These are phyloP conservation scores for Syngnathus rostellatus DNA, from an alignment of 2,797 vertebrate genomes.

Conservation along the genomic window DNA sequence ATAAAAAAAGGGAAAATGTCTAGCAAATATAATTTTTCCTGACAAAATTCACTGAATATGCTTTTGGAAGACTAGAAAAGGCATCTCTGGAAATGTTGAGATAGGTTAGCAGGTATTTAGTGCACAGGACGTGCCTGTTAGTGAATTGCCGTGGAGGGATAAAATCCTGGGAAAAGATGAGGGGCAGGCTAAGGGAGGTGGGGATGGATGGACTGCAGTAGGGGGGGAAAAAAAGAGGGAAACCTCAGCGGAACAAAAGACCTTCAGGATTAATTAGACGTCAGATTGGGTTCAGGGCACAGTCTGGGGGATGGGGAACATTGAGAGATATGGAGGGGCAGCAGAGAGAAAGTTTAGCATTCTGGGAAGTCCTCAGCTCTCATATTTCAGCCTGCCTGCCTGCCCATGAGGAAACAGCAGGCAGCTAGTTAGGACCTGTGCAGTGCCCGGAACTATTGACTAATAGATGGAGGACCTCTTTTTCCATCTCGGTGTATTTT, in stretches of 20 bases:
- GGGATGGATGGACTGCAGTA: constrained; percentile 57
- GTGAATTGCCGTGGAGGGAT: constrained; percentile 13
- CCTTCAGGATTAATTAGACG: constrained; percentile 78
- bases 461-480: constrained; percentile 47
- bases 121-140: constrained; percentile 14
- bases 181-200: constrained; percentile 25
- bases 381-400: constrained; percentile 64
- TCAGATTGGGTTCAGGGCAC: constrained; percentile 73
- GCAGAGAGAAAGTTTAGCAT: constrained; percentile 52
- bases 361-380: constrained; percentile 56
- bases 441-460: constrained; percentile 54
- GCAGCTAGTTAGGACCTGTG: constrained; percentile 55
- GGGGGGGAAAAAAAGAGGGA: constrained; percentile 44
- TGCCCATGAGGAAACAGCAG: constrained; percentile 58
- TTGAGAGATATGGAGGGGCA: constrained; percentile 17
- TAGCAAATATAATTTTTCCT: neutral
- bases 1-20: too few relatives aligned
- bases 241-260: constrained; percentile 71
- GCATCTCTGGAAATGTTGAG: constrained; percentile 29
- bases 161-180: constrained; percentile 19
- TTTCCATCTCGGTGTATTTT: constrained; percentile 52
- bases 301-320: constrained; percentile 16
- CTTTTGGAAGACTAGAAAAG: constrained; percentile 21
- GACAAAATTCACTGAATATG: constrained; percentile 28
- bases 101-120: constrained; percentile 34